A percentile compares a stretch with the other conserved stretches of the same genome.
phyloP scores from a whole-genome alignment of 2,888 invertebrate species.

The Cantharis lateralis region DNA sequence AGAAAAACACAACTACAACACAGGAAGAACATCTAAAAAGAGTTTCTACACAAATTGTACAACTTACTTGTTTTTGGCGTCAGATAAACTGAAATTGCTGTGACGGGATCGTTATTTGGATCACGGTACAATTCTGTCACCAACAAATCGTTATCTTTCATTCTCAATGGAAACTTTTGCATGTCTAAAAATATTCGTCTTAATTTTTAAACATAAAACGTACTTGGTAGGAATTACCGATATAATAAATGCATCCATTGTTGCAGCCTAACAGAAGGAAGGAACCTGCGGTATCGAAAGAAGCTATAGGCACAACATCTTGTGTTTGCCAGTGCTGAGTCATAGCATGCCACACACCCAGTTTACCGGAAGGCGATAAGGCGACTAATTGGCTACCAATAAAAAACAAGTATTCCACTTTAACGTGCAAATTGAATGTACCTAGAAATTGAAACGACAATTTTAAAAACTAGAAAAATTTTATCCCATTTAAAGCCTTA shows the following conservation, averaged over 20 bases:
- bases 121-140: slow-evolving; percentile 96
- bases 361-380: slow-evolving; percentile 87
- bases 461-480: background rate
- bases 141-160: slow-evolving; percentile 98
- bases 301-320: slow-evolving; percentile 92
- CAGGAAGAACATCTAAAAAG: background rate
- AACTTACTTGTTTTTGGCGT: slow-evolving; percentile 97
- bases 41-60: background rate
- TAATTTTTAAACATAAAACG: background rate
- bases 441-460: slow-evolving; percentile 61
- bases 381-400: slow-evolving; percentile 98
- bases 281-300: slow-evolving; percentile 96
- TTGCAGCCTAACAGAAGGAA: slow-evolving; percentile 93
- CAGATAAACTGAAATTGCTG: slow-evolving; percentile 96
- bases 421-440: slow-evolving; percentile 87
- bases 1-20: slow-evolving; percentile 1
- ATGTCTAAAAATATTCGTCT: slow-evolving; percentile 72
- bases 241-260: slow-evolving; percentile 96
- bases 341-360: slow-evolving; percentile 99
- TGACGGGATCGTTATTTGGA: slow-evolving; percentile 93
- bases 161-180: slow-evolving; percentile 97
- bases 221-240: slow-evolving; percentile 64
- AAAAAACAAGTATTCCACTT: slow-evolving; percentile 95
- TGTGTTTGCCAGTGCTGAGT: slow-evolving; percentile 99
- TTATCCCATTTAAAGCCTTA: slow-evolving; percentile 40